Conservation (phyloP, 2,888 invertebrate species). For the Pseudococcus longispinus region DNA sequence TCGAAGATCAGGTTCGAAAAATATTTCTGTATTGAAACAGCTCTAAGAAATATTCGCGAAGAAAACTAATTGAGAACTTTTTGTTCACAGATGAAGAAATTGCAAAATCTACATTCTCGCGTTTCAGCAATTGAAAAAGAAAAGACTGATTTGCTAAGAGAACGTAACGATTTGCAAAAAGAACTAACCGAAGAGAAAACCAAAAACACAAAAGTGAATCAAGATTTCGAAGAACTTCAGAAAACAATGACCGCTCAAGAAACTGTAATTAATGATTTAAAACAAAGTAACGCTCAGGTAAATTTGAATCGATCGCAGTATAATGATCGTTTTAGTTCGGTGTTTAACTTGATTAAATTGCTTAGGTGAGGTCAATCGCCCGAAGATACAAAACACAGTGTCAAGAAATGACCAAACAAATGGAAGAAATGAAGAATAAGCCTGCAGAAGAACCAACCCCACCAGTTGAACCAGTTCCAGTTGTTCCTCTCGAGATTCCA, state of each 20-base stretch:
- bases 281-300: slow-evolving; percentile 43
- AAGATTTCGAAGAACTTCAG: slow-evolving; percentile 60
- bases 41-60: no score
- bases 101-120: background rate
- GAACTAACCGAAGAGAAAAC: slow-evolving; percentile 64
- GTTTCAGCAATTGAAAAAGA: slow-evolving; percentile 54
- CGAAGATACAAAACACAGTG: slow-evolving; percentile 89
- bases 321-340: background rate
- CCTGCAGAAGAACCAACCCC: slow-evolving; percentile 65
- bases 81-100: slow-evolving; percentile 40
- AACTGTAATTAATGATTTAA: slow-evolving; percentile 12
- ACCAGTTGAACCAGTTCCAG: slow-evolving; percentile 63
- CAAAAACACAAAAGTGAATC: slow-evolving; percentile 69
- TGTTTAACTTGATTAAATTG: background rate
- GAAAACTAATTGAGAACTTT: no score
- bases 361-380: slow-evolving; percentile 69
- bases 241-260: background rate
- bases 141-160: slow-evolving; percentile 66
- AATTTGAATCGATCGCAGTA: background rate
- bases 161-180: slow-evolving; percentile 66
- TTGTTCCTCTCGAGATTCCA: slow-evolving; percentile 59
- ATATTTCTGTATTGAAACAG: background rate
- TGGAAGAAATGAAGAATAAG: slow-evolving; percentile 71
- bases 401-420: slow-evolving; percentile 75
- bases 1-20: slow-evolving; percentile 72